phyloP scores from a whole-genome alignment of 2,113 vertebrate genomes.

The Onychostoma macrolepis region DNA sequence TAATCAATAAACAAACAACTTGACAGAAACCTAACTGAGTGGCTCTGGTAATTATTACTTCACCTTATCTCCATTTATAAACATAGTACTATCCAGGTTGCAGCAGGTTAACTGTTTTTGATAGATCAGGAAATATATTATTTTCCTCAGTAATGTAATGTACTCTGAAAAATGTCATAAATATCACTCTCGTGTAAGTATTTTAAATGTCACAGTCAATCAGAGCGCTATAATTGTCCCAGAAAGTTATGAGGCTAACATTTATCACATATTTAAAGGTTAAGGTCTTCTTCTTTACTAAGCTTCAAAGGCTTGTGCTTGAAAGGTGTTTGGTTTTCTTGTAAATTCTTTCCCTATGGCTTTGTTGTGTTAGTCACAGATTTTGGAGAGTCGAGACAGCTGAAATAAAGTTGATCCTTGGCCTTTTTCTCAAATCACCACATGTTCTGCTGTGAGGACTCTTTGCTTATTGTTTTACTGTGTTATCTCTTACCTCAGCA shows the following conservation, averaged over 20 bases:
- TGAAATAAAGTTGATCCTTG: slow-evolving; percentile 54
- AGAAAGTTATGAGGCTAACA: neutral
- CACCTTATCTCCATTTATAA: neutral
- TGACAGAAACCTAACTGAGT: neutral
- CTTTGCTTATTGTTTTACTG: slow-evolving; percentile 43
- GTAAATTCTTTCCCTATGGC: slow-evolving; percentile 62
- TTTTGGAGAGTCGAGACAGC: slow-evolving; percentile 41
- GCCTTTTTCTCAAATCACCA: slow-evolving; percentile 51
- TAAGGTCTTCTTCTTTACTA: neutral
- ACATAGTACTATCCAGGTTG: neutral
- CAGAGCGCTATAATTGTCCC: neutral
- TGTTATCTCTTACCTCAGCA: slow-evolving; percentile 61
- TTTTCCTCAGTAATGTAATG: slow-evolving; percentile 5
- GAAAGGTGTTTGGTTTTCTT: slow-evolving; percentile 59
- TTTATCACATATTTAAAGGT: slow-evolving; percentile 5
- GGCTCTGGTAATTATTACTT: neutral
- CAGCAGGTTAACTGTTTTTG: slow-evolving; percentile 35
- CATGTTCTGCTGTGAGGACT: neutral
- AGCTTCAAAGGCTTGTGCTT: slow-evolving; percentile 62
- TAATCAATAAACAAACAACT: neutral
- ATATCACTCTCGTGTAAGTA: neutral
- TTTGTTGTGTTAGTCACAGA: slow-evolving; percentile 59
- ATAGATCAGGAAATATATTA: neutral
- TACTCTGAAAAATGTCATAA: neutral
- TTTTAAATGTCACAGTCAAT: neutral